Evolutionary conservation across 2,113 vertebrate species (phyloP), one percentile per base, ranked within the genome.

Genomic region (Colius striatus): DNA sequence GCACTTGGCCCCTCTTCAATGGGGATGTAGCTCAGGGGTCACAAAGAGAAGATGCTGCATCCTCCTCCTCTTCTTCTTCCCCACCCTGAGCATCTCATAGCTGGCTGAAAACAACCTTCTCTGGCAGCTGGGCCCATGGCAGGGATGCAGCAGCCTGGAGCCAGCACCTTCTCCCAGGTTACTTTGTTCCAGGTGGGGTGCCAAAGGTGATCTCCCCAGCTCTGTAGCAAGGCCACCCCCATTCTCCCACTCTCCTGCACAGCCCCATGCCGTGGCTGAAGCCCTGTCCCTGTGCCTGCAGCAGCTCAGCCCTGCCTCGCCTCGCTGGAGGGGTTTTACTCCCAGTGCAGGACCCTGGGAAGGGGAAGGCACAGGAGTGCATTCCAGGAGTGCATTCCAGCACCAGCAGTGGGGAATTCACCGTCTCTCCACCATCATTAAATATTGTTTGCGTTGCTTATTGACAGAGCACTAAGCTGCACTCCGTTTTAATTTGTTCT

Each of bases 381-480:
- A 41, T 41, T 41, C 38, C 38, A 41, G 71, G 48, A 92, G 25
- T 32, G 13, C 2, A 4, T 94, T 89, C 78, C 66, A 48, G 68
- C 25, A 6, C 55, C 38, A 2, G 62, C 93, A 85, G 74, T 25
- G 10, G 70, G 91, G 93, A 96, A 95, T 96, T 96, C 4, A 1
- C 87, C 3, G 0, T 94, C 88, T 95, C 74, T 87, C 55, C 93
- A 57, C 74, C 43, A 61, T 96, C 97, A 98, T 97, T 97, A 97
- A 97, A 96, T 94, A 94, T 87, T 97, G 93, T 96, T 98, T 97
- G 84, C 83, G 53, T 97, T 98, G 97, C 93, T 97, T 97, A 98
- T 97, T 97, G 97, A 98, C 96, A 95, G 95, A 98, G 96, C 80
- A 2, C 95, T 98, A 97, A 98, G 97, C 97, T 96, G 66, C 83